Evolutionary conservation across 2,888 invertebrate species (phyloP), one percentile per base, ranked within the genome.

Genomic region (Teleogryllus oceanicus): DNA sequence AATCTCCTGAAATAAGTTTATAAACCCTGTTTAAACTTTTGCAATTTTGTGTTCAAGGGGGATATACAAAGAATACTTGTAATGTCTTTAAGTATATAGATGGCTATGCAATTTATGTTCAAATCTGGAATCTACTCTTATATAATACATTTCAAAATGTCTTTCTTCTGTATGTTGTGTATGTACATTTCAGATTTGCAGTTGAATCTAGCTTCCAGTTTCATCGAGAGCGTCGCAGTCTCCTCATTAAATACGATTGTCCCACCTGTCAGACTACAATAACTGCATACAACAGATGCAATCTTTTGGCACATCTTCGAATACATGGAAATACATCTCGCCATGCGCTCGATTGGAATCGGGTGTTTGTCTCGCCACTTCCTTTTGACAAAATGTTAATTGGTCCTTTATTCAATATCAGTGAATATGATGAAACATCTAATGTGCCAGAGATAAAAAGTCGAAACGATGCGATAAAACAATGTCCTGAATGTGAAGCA

Each of bases 311-410:
- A 13, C 62, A 62, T 62, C 62, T 62, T 62, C 62, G 62, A 18
- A 18, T 62, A 5, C 62, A 62, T 62, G 62, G 62, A 62, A 62
- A 62, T 62, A 13, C 62, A 62, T 62, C 62, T 62, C 62, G n/a
- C n/a, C 62, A 62, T 18, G n/a, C 13, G 4, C 13, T 62, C n/a
- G 62, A 62, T 62, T 62, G 62, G 62, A 62, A n/a, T n/a, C 13
- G 62, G 5, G 62, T 62, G 16, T 62, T 18, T n/a, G n/a, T 62
- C 62, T 62, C 62, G 13, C 62, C 62, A 11, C 62, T 62, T 62
- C 62, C 62, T 62, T 62, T 62, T 62, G 62, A 62, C 62, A 62
- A 62, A 62, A 62, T 62, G 62, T 62, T 62, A 62, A 62, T 62
- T 62, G 62, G 62, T 62, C 62, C 62, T 62, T 13, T 62, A 5